Conservation (phyloP, 2,113 vertebrate genomes). For the Clupea harengus region DNA sequence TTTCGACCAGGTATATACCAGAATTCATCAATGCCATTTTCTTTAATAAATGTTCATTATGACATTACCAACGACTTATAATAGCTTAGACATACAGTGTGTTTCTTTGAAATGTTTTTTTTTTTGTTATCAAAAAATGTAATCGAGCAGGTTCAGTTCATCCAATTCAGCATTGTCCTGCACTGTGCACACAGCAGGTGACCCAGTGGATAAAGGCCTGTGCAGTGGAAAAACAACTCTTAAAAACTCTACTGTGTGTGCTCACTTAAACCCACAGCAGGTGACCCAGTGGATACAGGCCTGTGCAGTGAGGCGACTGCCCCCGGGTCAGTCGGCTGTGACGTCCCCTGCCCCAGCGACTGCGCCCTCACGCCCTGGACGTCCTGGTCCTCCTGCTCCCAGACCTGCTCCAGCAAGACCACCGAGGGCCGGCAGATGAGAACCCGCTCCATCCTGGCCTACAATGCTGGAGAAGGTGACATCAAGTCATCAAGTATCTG, state of each 20-base stretch:
- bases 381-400: conserved; percentile 89
- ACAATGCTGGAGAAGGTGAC: conserved; percentile 89
- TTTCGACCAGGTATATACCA: no score
- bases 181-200: conserved; percentile 71
- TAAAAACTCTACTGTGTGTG: no score
- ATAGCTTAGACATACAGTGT: no score
- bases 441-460: conserved; percentile 87
- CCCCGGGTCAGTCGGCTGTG: conserved; percentile 78
- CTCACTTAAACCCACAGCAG: conserved; percentile 55
- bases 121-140: no score
- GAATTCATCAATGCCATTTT: no score
- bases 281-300: conserved; percentile 78
- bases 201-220: conserved; percentile 77
- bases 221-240: conserved; percentile 69
- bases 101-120: no score
- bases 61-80: no score
- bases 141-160: no score
- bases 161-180: conserved; percentile 32
- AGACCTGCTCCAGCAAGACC: conserved; percentile 96
- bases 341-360: conserved; percentile 88
- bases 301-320: conserved; percentile 81
- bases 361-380: conserved; percentile 94
- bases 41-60: no score
- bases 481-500: neutral
- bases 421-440: conserved; percentile 91